Base-by-base conservation (phyloP, 1,140 invertebrate species). In the Oryctes rhinoceros region DNA sequence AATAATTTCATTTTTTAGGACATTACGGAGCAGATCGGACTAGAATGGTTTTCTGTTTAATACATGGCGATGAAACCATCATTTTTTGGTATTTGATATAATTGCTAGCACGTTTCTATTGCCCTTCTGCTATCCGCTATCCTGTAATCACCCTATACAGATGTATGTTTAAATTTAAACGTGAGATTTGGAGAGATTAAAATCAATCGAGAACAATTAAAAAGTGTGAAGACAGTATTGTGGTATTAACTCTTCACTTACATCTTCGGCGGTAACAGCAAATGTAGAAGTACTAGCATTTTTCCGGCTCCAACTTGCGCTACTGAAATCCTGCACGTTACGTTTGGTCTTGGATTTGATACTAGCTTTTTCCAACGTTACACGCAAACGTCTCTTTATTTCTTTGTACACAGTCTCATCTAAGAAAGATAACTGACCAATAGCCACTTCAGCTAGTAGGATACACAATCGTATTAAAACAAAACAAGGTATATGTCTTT, bases 371-470 rank as follows among this genome's bases (percentile, higher is more conserved):
- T 67, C 65, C 20, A 18, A 0, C 1, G 65, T 24, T 18, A 24
- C 65, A 24, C 5, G 18, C 11, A 67, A 67, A 67, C 85, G 79
- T 44, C 86, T 77, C 79, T 87, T 87, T 79, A 87, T 59, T 80
- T 87, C 86, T 30, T 82, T 85, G 75, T 87, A 87, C 20, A 87
- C 82, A 0, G 81, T 83, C n/a, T 84, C 84, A 76, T 87, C 86
- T 62, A 87, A 74, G 80, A 82, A 86, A 49, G 81, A 78, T 53
- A 87, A 79, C 35, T 83, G 77, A 49, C 82, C 83, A 13, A 87
- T 10, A 4, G 86, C 85, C 6, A 86, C 71, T 74, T 83, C 81
- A 9, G 86, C 86, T 35, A 84, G 75, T 10, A 87, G 15, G 67
- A 84, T 80, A 82, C 81, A 81, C 5, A 85, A 48, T 30, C 84